phyloP scores from a whole-genome alignment of 1,140 invertebrate species.

The Theocolax elegans region DNA sequence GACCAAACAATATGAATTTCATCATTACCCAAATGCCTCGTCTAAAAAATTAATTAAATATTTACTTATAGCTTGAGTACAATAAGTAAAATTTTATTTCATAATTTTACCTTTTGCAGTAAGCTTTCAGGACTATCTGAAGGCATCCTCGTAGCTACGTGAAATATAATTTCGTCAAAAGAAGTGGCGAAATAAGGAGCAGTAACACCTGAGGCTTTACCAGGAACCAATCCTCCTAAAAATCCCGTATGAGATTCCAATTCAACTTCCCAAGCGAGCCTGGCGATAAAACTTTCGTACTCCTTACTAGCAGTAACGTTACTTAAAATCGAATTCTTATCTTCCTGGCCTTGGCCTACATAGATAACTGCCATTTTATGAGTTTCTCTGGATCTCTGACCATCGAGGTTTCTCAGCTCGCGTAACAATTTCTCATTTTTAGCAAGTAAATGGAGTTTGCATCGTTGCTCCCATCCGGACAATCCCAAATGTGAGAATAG shows the following conservation, averaged over 20 bases:
- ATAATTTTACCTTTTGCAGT: constrained; percentile 81
- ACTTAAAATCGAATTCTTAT: constrained; percentile 90
- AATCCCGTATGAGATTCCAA: constrained; percentile 96
- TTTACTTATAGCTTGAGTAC: not conserved
- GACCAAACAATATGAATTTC: constrained; percentile 99
- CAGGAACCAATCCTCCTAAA: constrained; percentile 91
- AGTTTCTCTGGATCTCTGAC: constrained; percentile 91
- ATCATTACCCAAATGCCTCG: constrained; percentile 96
- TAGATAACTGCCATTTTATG: constrained; percentile 99
- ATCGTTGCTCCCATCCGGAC: constrained; percentile 88
- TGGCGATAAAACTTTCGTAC: constrained; percentile 95
- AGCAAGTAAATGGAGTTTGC: constrained; percentile 85
- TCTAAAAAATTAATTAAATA: constrained; percentile 69
- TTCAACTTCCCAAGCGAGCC: constrained; percentile 96
- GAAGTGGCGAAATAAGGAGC: constrained; percentile 98
- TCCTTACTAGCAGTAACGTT: constrained; percentile 81
- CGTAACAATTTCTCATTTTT: constrained; percentile 91
- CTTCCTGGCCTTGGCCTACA: constrained; percentile 96
- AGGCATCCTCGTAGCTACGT: constrained; percentile 98
- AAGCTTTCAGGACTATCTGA: constrained; percentile 86
- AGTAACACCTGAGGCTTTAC: constrained; percentile 89
- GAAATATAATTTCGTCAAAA: constrained; percentile 86
- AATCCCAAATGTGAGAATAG: constrained; percentile 91
- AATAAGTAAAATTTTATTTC: not conserved
- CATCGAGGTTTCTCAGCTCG: constrained; percentile 92